phyloP scores from a whole-genome alignment of 2,888 invertebrate species.

The Cacoxenus indagator region DNA sequence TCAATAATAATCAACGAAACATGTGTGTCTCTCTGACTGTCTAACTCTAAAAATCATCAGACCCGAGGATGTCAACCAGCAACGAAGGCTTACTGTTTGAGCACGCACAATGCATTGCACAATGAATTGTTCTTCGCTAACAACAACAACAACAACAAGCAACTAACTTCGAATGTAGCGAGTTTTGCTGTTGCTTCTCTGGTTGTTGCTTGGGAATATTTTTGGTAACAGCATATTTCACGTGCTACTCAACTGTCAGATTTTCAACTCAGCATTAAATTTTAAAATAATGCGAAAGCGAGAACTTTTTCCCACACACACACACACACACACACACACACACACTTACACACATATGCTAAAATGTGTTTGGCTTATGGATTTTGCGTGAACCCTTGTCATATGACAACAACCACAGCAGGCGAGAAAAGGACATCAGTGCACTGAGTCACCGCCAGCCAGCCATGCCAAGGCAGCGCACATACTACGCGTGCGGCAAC shows the following conservation, averaged over 20 bases:
- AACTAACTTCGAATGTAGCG: too few relatives aligned
- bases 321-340: slow-evolving; percentile 32
- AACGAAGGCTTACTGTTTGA: too few relatives aligned
- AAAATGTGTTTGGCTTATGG: not conserved
- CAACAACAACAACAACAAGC: not conserved
- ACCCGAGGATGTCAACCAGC: too few relatives aligned
- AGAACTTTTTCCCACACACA: slow-evolving; percentile 31
- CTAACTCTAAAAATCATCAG: too few relatives aligned
- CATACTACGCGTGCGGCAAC: slow-evolving; percentile 26
- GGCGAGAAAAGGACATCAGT: not conserved
- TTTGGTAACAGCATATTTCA: slow-evolving; percentile 51
- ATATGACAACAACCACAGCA: not conserved
- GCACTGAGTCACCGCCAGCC: slow-evolving; percentile 3
- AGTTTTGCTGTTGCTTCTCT: too few relatives aligned
- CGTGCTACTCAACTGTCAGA: slow-evolving; percentile 62
- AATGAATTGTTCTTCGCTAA: too few relatives aligned
- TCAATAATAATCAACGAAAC: slow-evolving; percentile 45
- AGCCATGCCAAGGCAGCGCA: not conserved
- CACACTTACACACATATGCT: not conserved
- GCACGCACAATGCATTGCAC: too few relatives aligned
- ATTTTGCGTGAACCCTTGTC: not conserved
- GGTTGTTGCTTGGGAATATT: slow-evolving; percentile 33
- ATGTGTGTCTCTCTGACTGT: not conserved
- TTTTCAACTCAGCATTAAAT: slow-evolving; percentile 63
- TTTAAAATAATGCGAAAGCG: slow-evolving; percentile 58